Conservation (phyloP, 37 sponge, comb jelly and placozoan species). For the Chondrilla cf. caribensis region DNA sequence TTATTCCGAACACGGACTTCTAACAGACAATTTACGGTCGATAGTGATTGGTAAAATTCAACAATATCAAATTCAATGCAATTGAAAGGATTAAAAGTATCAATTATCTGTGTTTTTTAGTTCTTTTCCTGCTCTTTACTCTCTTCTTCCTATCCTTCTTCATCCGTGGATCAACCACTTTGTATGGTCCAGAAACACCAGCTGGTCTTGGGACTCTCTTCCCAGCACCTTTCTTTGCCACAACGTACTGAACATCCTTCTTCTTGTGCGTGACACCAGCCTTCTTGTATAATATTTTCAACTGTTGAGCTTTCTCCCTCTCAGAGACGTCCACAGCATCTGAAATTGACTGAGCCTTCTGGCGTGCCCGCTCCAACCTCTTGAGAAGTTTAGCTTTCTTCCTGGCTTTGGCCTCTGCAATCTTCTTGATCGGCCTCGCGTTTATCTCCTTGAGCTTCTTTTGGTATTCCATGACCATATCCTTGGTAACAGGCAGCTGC, state of each 20-base stretch:
- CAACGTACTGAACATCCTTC: conserved; percentile 86
- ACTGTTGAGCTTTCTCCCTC: conserved; percentile 77
- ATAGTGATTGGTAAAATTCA: too few species aligned
- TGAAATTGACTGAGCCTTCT: conserved; percentile 56
- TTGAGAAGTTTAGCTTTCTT: conserved; percentile 57
- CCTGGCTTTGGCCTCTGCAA: conserved; percentile 94
- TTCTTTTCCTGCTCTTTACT: not conserved
- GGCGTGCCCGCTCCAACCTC: conserved; percentile 52
- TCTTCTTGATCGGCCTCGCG: conserved; percentile 94
- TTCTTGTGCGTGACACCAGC: conserved; percentile 64
- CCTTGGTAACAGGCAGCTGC: conserved; percentile 88
- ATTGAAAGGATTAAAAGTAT: too few species aligned
- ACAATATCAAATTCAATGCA: too few species aligned
- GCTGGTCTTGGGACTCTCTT: conserved; percentile 71
- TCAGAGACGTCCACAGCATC: conserved; percentile 62
- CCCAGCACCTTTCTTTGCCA: conserved; percentile 80
- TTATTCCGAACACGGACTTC: too few species aligned
- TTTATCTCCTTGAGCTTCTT: conserved; percentile 81
- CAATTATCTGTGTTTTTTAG: too few species aligned
- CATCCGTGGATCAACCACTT: conserved; percentile 94
- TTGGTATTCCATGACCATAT: conserved; percentile 80
- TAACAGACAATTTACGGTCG: too few species aligned
- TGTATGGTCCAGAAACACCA: conserved; percentile 86
- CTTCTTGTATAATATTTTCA: conserved; percentile 80
- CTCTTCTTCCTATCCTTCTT: conserved; percentile 79